Conservation (phyloP, 2,113 vertebrate genomes). For the Thomomys bottae region DNA sequence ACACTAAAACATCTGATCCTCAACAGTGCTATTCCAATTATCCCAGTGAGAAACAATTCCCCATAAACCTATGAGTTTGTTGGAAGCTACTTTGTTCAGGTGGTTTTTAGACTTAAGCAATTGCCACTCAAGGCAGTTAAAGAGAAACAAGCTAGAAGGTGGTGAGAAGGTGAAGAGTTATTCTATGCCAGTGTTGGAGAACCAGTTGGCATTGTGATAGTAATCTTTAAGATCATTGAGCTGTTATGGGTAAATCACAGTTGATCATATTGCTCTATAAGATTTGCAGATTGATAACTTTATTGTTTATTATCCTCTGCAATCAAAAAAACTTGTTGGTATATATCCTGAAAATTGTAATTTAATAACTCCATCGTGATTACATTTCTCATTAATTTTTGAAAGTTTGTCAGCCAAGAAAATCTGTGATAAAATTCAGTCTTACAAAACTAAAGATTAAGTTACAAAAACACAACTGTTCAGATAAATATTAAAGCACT, state of each 20-base stretch:
- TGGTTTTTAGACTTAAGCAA: neutral
- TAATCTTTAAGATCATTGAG: neutral
- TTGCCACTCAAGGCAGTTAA: neutral
- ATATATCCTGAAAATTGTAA: constrained; percentile 33
- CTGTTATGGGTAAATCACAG: neutral
- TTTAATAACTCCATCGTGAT: constrained; percentile 31
- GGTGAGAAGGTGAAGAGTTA: neutral
- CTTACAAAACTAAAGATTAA: constrained; percentile 48
- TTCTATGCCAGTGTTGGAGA: neutral
- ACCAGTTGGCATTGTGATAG: neutral
- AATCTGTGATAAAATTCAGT: constrained; percentile 19
- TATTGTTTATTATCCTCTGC: neutral
- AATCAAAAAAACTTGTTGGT: neutral
- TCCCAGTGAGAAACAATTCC: neutral
- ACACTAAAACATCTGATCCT: neutral
- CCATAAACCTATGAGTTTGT: neutral
- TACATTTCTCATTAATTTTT: constrained; percentile 53
- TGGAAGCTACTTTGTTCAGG: neutral
- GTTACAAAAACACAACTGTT: constrained; percentile 47
- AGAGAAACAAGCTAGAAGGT: neutral
- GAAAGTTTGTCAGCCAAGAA: constrained; percentile 32
- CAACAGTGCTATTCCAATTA: neutral
- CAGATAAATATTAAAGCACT: constrained; percentile 7
- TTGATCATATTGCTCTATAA: neutral
- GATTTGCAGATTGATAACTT: neutral